phyloP scores from a whole-genome alignment of 1,140 invertebrate species.

The Drosophila gunungcola region DNA sequence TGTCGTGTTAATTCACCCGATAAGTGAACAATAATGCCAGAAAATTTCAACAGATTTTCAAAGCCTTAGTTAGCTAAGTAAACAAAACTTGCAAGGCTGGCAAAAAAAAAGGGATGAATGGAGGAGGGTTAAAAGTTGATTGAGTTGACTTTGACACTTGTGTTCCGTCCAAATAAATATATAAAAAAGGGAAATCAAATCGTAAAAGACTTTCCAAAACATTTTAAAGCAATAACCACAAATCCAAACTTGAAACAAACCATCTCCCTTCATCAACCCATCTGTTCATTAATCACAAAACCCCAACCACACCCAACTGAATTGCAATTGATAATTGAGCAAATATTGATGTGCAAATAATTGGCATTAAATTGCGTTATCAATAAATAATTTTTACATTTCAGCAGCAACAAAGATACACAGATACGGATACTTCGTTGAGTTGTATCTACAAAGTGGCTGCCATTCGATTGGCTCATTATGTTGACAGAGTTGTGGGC shows the following conservation, averaged over 20 bases:
- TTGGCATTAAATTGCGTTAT: constrained; percentile 83
- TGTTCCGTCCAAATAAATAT: constrained; percentile 16
- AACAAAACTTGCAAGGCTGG: constrained; percentile 37
- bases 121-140: constrained; percentile 20
- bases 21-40: constrained; percentile 79
- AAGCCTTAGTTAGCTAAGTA: constrained; percentile 59
- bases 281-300: constrained; percentile 55
- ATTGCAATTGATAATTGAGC: constrained; percentile 72
- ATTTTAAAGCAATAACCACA: constrained; percentile 61
- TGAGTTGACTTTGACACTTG: constrained; percentile 59
- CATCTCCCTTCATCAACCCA: constrained; percentile 9
- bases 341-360: constrained; percentile 82
- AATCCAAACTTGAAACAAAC: constrained; percentile 11
- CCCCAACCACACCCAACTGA: constrained; percentile 38
- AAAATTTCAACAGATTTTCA: constrained; percentile 62
- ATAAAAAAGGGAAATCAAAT: constrained; percentile 30
- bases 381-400: constrained; percentile 81
- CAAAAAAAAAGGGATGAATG: constrained; percentile 15
- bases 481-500: constrained; percentile 63
- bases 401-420: constrained; percentile 34
- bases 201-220: constrained; percentile 63
- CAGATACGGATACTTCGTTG: constrained; percentile 15
- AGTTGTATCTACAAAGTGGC: constrained; percentile 36
- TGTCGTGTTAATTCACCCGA: constrained; percentile 75
- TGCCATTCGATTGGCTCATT: constrained; percentile 64